A percentile compares a stretch with the other conserved stretches of the same genome.
These are phyloP conservation scores for Henricia sp. DNA, from an alignment of 53 echinoderm and acorn worm genomes.

Conservation along the genomic window DNA sequence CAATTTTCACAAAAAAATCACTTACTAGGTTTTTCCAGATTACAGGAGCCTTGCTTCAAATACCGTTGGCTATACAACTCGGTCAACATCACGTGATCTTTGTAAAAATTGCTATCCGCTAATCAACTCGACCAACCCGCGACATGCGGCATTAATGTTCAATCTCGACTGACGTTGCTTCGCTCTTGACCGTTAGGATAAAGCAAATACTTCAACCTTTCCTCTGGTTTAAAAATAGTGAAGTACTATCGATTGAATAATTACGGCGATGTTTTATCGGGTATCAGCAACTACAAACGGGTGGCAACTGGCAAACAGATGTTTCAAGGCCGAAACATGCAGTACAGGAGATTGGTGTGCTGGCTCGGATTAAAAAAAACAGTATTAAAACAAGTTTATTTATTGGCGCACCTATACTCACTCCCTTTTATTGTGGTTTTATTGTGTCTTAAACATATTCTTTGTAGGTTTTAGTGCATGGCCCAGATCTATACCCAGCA, in stretches of 20 bases:
- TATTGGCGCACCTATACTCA: no score
- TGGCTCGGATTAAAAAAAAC: not conserved
- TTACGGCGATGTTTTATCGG: not conserved
- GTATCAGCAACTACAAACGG: not conserved
- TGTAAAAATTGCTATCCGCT: slow-evolving; percentile 20
- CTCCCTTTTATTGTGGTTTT: no score
- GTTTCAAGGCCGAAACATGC: not conserved
- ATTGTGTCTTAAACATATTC: no score
- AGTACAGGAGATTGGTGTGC: not conserved
- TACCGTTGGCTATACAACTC: not conserved
- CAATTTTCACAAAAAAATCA: no score
- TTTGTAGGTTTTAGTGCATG: no score
- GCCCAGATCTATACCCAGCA: no score
- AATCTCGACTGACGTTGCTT: not conserved
- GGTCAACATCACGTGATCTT: not conserved
- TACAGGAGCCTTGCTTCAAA: not conserved
- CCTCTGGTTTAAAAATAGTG: slow-evolving; percentile 1
- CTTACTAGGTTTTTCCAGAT: not conserved
- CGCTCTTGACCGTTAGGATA: not conserved
- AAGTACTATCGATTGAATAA: slow-evolving; percentile 6
- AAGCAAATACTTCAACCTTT: not conserved
- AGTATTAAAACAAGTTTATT: no score
- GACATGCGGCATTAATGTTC: not conserved
- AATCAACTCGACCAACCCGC: slow-evolving; percentile 20
- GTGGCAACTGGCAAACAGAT: not conserved